phyloP scores from a whole-genome alignment of 2,888 invertebrate genomes.

The Hypolimnas misippus region DNA sequence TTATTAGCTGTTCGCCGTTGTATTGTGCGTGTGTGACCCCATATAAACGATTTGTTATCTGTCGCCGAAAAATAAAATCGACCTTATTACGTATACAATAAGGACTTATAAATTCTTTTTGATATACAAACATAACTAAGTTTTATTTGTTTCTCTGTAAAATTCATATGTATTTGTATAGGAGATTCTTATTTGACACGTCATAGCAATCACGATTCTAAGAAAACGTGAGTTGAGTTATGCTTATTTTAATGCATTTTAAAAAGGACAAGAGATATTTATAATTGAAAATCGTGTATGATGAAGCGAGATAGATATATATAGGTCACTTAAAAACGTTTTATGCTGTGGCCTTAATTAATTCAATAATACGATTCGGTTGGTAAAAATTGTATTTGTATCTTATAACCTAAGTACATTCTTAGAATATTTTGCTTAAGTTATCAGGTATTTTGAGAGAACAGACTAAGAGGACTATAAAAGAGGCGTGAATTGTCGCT shows the following conservation, averaged over 20 bases:
- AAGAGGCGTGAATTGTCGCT: too few relatives aligned
- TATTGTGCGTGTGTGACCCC: constrained; percentile 45
- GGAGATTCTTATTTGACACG: constrained; percentile 47
- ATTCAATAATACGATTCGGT: background rate
- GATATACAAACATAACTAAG: constrained; percentile 13
- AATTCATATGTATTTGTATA: constrained; percentile 39
- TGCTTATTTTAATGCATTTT: constrained; percentile 20
- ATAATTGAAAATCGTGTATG: background rate
- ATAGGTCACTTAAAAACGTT: background rate
- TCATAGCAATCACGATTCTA: constrained; percentile 43
- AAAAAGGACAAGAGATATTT: background rate
- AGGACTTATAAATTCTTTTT: constrained; percentile 18
- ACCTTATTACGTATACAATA: constrained; percentile 24
- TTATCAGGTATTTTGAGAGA: too few relatives aligned
- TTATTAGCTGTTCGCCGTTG: constrained; percentile 35
- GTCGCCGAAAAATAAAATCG: constrained; percentile 12
- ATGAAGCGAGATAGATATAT: background rate
- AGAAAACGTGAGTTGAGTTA: constrained; percentile 37
- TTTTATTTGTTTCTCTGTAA: constrained; percentile 33
- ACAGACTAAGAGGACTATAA: too few relatives aligned
- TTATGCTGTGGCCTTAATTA: background rate
- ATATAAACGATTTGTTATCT: constrained; percentile 22
- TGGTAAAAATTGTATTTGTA: background rate
- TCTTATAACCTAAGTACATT: too few relatives aligned
- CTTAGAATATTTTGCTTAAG: too few relatives aligned